Evolutionary conservation across 2,797 vertebrate genomes (phyloP).

Genomic region (Neomorphus geoffroyi): DNA sequence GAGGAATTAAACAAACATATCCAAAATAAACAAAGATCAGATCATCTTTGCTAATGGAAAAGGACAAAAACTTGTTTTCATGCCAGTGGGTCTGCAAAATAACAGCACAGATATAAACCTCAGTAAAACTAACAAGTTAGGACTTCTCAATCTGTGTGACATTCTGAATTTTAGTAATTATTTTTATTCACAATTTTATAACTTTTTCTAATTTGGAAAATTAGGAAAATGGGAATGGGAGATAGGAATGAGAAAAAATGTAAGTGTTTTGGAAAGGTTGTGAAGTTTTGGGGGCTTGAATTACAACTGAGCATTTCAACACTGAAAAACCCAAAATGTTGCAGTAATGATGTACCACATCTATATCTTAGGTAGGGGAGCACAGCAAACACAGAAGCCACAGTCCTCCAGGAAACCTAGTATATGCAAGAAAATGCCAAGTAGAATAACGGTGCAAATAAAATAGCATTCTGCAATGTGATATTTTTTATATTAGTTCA

Average conservation of each 20-base stretch:
- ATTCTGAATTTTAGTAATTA: background rate
- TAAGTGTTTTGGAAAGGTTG: background rate
- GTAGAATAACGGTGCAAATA: background rate
- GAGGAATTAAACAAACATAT: conserved; percentile 36
- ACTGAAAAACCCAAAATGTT: background rate
- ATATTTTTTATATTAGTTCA: background rate
- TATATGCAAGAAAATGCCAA: background rate
- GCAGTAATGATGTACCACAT: background rate
- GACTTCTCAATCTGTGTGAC: background rate
- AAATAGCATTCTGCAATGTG: background rate
- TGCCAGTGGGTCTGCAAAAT: background rate
- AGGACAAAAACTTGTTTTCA: background rate
- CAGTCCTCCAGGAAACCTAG: background rate
- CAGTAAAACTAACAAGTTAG: background rate
- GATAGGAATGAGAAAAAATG: background rate
- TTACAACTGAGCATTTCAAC: background rate
- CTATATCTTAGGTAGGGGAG: background rate
- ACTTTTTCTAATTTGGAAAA: background rate
- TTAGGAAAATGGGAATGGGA: background rate
- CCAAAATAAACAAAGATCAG: conserved; percentile 27
- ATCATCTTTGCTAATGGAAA: conserved; percentile 3
- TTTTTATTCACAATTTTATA: background rate
- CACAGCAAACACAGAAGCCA: background rate
- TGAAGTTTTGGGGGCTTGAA: background rate
- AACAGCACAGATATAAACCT: background rate